These are phyloP conservation scores for Ranitomeya imitator DNA, from an alignment of 2,113 vertebrate genomes.

Conservation along the genomic window DNA sequence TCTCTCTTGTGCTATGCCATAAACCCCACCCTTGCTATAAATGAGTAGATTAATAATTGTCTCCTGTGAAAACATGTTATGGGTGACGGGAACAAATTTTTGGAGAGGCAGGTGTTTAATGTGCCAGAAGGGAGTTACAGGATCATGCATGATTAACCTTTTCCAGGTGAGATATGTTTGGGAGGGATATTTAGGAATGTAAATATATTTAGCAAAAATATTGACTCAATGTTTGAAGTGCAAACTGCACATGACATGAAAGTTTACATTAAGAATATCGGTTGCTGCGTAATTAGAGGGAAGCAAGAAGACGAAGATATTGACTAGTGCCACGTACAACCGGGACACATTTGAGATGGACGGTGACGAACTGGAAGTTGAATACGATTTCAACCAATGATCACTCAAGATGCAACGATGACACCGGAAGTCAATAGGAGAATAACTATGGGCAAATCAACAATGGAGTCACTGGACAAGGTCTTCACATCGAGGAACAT, in stretches of 20 bases:
- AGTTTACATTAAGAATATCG: not conserved
- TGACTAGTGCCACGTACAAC: too few relatives aligned
- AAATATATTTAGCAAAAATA: not conserved
- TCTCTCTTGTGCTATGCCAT: not conserved
- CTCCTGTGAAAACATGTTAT: conserved; percentile 16
- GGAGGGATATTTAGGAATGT: not conserved
- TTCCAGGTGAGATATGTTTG: not conserved
- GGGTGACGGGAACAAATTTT: not conserved
- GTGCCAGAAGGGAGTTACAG: not conserved
- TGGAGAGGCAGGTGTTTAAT: not conserved
- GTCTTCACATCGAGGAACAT: too few relatives aligned
- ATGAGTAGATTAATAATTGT: conserved; percentile 25
- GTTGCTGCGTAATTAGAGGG: too few relatives aligned
- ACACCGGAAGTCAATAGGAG: too few relatives aligned
- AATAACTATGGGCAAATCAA: too few relatives aligned
- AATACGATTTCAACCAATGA: too few relatives aligned
- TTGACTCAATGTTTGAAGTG: not conserved
- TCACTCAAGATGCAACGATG: too few relatives aligned
- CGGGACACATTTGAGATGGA: too few relatives aligned
- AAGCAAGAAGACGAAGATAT: too few relatives aligned
- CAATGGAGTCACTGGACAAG: too few relatives aligned
- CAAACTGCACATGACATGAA: not conserved
- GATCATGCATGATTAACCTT: not conserved
- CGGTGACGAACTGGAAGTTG: too few relatives aligned
- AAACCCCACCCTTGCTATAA: conserved; percentile 62